phyloP scores from a whole-genome alignment of 2,888 invertebrate genomes.

The Nephrotoma guestfalica region DNA sequence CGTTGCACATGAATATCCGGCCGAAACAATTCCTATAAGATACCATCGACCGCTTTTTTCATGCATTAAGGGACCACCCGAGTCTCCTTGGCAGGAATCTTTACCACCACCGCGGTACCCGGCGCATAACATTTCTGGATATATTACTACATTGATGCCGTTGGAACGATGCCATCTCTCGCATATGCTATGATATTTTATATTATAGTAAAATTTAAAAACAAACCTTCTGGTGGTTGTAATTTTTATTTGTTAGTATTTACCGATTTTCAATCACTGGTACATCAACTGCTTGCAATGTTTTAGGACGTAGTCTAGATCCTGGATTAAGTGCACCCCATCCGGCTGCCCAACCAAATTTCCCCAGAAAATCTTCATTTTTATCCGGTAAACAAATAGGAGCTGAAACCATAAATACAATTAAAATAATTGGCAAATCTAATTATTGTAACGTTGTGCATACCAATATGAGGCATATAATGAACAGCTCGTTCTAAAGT shows the following conservation, averaged over 20 bases:
- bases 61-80: slow-evolving; percentile 78
- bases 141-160: slow-evolving; percentile 54
- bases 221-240: neutral
- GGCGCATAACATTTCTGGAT: slow-evolving; percentile 91
- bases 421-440: neutral
- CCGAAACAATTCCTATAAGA: slow-evolving; percentile 75
- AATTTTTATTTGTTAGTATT: neutral
- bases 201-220: neutral
- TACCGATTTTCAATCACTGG: slow-evolving; percentile 79
- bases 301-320: slow-evolving; percentile 74
- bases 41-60: slow-evolving; percentile 80
- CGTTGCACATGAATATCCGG: slow-evolving; percentile 88
- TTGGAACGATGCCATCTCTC: slow-evolving; percentile 51
- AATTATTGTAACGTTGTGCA: neutral
- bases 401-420: slow-evolving; percentile 32
- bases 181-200: slow-evolving; percentile 33
- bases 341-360: slow-evolving; percentile 84
- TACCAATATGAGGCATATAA: slow-evolving; percentile 73
- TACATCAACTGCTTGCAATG: slow-evolving; percentile 80
- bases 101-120: slow-evolving; percentile 75
- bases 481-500: slow-evolving; percentile 79
- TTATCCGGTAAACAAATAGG: slow-evolving; percentile 86
- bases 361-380: slow-evolving; percentile 77
- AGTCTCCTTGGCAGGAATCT: slow-evolving; percentile 45
- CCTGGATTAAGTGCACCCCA: slow-evolving; percentile 83